Base-by-base conservation (phyloP, 2,888 invertebrate species). In the Trisateles emortualis region DNA sequence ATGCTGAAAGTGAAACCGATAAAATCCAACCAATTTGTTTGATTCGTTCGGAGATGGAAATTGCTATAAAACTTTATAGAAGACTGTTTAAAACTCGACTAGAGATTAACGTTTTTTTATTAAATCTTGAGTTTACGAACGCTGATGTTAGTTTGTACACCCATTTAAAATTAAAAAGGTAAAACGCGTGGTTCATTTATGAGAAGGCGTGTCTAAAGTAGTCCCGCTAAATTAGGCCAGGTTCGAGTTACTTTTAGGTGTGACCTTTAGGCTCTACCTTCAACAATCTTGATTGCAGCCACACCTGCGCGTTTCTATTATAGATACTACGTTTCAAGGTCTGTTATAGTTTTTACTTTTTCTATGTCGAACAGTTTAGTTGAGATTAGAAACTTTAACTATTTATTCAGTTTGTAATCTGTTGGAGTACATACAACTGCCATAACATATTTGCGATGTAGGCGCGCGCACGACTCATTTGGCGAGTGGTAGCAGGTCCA, bases 401-500 rank as follows among this genome's bases (percentile, higher is more conserved):
- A 24, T 53, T 46, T 38, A 44, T 58, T 55, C 55, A 30, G 14
- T 59, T 62, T 60, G 49, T 60, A 62, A 58, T 61, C 44, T 32
- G 53, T 67, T 58, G 46, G n/a, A 60, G 66, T 65, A 57, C 49
- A 56, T 44, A 49, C n/a, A n/a, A n/a, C 65, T 62, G 74, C 72
- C 72, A 76, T 78, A 74, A 77, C 79, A 81, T 82, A 81, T 82
- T 81, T 78, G 83, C 83, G 78, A 83, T 81, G 80, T 85, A 84
- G 82, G 84, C 87, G 82, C 84, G 79, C 77, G 78, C 79, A 72
- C 72, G 71, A 70, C 83, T 86, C 89, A 87, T 88, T 90, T 88
- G 86, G 89, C 86, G 81, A 82, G 81, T 80, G 82, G 86, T 83
- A 83, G 89, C 90, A 88, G 87, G 88, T 89, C 89, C 90, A 87